phyloP scores from a whole-genome alignment of 2,113 vertebrate species.

The Canis aureus region DNA sequence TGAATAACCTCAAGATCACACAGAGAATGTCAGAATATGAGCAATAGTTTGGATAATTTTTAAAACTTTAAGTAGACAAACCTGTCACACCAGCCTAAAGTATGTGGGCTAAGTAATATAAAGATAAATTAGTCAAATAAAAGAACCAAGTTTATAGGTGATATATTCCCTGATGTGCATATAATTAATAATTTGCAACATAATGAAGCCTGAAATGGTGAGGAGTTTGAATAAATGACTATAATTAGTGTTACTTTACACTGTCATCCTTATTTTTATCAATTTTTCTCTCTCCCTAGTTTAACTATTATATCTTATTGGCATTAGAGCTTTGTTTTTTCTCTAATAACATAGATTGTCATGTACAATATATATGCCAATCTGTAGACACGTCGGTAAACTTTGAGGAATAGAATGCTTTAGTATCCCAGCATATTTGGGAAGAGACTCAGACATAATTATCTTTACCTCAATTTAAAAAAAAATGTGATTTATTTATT shows the following conservation, averaged over 20 bases:
- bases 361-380: neutral
- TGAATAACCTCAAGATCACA: neutral
- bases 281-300: neutral
- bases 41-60: neutral
- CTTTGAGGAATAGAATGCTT: neutral
- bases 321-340: neutral
- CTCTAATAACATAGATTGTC: neutral
- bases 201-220: neutral
- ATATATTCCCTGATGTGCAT: neutral
- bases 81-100: neutral
- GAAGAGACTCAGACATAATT: neutral
- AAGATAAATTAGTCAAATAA: constrained; percentile 38
- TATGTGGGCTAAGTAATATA: neutral
- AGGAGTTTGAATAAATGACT: constrained; percentile 3
- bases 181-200: neutral
- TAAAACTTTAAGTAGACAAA: neutral
- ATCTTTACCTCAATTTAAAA: neutral
- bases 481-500: neutral
- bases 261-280: neutral
- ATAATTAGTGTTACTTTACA: neutral
- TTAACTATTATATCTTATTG: neutral
- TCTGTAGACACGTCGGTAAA: neutral
- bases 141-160: neutral
- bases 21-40: neutral
- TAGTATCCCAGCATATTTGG: neutral